Percentiles rank a stretch among this genome's conserved stretches.
Evolutionary conservation across 2,888 invertebrate genomes (phyloP).

Genomic region (Chrysina gloriosa): DNA sequence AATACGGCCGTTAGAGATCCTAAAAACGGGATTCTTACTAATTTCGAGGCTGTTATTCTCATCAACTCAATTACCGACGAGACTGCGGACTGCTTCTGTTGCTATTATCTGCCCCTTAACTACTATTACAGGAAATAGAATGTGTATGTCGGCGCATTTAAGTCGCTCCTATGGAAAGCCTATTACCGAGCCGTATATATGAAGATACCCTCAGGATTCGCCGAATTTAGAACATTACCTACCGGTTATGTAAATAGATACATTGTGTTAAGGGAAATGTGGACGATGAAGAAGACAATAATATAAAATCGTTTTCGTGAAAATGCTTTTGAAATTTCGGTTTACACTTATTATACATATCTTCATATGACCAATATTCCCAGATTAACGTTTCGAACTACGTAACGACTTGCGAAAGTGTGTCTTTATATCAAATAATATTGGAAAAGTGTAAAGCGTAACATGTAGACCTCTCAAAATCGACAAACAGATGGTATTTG

Average conservation of each 20-base stretch:
- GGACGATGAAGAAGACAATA: not conserved
- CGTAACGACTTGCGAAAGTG: too few relatives aligned
- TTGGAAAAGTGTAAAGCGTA: too few relatives aligned
- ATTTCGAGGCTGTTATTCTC: constrained; percentile 58
- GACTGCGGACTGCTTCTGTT: constrained; percentile 57
- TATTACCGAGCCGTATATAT: constrained; percentile 33
- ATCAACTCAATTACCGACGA: constrained; percentile 60
- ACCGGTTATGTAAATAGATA: constrained; percentile 38
- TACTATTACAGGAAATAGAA: constrained; percentile 59
- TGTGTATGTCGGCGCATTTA: constrained; percentile 51
- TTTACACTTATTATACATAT: too few relatives aligned
- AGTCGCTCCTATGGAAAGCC: constrained; percentile 39
- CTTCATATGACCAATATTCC: too few relatives aligned
- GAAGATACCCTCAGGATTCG: constrained; percentile 39
- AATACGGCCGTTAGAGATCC: constrained; percentile 35
- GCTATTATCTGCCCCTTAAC: constrained; percentile 61
- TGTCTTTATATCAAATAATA: too few relatives aligned
- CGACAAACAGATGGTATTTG: too few relatives aligned
- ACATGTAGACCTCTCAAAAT: too few relatives aligned
- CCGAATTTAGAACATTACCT: constrained; percentile 35
- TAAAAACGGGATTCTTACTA: constrained; percentile 54
- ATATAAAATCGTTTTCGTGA: constrained; percentile 9
- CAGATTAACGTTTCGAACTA: too few relatives aligned
- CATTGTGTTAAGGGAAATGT: constrained; percentile 3
- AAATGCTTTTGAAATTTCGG: not conserved